Base-by-base conservation (phyloP, 1,140 invertebrate genomes). In the Nebria ingens region DNA sequence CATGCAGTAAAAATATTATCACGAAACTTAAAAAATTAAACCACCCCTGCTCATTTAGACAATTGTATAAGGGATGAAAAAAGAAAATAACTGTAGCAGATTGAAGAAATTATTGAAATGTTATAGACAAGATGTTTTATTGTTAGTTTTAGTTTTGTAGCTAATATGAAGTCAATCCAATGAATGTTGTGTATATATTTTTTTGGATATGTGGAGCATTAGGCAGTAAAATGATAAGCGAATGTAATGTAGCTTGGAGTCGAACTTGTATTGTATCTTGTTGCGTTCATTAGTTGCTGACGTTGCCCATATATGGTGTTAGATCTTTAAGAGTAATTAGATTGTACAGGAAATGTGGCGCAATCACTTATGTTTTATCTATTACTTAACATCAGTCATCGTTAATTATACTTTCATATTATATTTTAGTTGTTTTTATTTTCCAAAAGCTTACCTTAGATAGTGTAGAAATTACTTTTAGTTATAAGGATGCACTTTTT, bases 261-360 rank as follows among this genome's bases (percentile, higher is more conserved):
- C n/a, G 25, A n/a, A 34, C 25, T 34, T 34, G 25, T 9, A n/a
- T 9, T 34, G 25, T n/a, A 34, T 9, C 25, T 34, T 34, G 25
- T 34, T 6, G 25, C 25, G 25, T 34, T 34, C 6, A 34, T 34
- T 34, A 34, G 25, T 34, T 34, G 25, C n/a, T 34, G 25, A 9
- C n/a, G 25, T 34, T 45, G 40, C 17, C 40, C 40, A 45, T 11
- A 45, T 45, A 45, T 45, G 40, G 40, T 17, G 4, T 9, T 17
- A 45, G 40, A 45, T 45, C 40, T 45, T 45, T 45, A 17, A 45
- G 25, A 45, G 40, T 45, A 45, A 45, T 45, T 45, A 45, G 40
- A 17, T 45, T 45, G 40, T 45, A 45, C 40, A 45, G 40, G 40
- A 45, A 45, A 45, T 17, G 15, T 45, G 40, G 15, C 17, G 40